Conservation (phyloP, 2,113 vertebrate species). For the Ceyx cyanopectus region DNA sequence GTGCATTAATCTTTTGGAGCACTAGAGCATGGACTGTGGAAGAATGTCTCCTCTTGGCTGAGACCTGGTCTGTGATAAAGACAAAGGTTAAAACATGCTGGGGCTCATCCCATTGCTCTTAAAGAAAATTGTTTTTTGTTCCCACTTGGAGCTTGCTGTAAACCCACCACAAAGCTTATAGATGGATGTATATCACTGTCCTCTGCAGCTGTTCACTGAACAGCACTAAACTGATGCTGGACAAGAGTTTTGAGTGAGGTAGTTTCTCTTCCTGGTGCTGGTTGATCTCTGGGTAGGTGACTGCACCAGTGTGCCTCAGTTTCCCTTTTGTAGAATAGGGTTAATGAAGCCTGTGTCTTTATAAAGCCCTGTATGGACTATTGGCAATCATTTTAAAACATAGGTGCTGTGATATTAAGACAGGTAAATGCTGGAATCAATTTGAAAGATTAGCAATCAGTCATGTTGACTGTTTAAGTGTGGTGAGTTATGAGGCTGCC, state of each 20-base stretch:
- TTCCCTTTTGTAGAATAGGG: neutral
- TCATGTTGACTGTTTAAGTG: rapidly evolving
- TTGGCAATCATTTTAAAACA: rapidly evolving
- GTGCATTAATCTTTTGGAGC: neutral
- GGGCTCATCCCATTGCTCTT: neutral
- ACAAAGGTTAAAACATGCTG: neutral
- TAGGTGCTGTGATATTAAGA: neutral
- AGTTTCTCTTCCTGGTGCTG: neutral
- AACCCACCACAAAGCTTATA: neutral
- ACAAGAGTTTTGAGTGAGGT: neutral
- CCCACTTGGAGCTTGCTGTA: neutral
- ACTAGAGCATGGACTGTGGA: neutral
- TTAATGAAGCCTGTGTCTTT: neutral
- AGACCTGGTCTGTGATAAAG: neutral
- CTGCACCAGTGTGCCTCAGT: neutral
- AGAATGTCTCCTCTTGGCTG: neutral
- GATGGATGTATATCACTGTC: rapidly evolving
- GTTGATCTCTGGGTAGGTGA: neutral
- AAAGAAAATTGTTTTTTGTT: neutral
- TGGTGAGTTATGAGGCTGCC: neutral
- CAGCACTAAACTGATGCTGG: neutral
- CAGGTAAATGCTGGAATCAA: neutral
- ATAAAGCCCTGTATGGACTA: neutral
- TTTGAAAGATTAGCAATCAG: neutral
- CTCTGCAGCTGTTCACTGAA: neutral